These are phyloP conservation scores for Sylvia atricapilla DNA, from an alignment of 2,113 vertebrate genomes.

Conservation along the genomic window DNA sequence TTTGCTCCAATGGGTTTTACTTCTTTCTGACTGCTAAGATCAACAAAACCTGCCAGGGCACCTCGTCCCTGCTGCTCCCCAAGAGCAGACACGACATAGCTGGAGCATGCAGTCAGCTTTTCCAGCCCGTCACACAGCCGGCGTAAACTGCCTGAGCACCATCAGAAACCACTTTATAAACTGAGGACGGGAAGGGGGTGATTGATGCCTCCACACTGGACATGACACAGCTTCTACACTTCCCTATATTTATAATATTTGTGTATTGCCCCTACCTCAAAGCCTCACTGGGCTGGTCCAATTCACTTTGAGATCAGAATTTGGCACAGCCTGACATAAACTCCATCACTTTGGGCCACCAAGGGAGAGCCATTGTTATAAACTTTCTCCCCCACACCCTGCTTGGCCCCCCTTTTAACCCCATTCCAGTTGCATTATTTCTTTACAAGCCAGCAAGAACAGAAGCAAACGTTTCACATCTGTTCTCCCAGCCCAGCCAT, in stretches of 20 bases:
- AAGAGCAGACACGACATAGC: slow-evolving; percentile 30
- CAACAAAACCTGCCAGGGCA: slow-evolving; percentile 35
- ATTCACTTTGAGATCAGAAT: slow-evolving; percentile 34
- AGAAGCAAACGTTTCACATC: slow-evolving; percentile 96
- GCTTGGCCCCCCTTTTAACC: slow-evolving; percentile 29
- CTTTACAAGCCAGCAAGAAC: slow-evolving; percentile 93
- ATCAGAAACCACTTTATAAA: slow-evolving; percentile 67
- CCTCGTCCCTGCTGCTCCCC: background rate
- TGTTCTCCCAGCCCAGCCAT: slow-evolving; percentile 81
- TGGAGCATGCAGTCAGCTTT: slow-evolving; percentile 52
- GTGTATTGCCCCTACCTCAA: slow-evolving; percentile 21
- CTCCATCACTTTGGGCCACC: slow-evolving; percentile 73
- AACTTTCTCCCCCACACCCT: slow-evolving; percentile 55
- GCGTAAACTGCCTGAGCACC: slow-evolving; percentile 53
- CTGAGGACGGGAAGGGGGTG: slow-evolving; percentile 27
- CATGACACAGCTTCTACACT: slow-evolving; percentile 17
- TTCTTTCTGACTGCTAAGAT: background rate
- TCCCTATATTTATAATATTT: slow-evolving; percentile 43
- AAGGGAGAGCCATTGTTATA: slow-evolving; percentile 75
- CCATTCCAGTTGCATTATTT: slow-evolving; percentile 78
- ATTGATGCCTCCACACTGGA: slow-evolving; percentile 56
- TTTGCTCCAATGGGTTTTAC: background rate
- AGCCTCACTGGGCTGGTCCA: background rate
- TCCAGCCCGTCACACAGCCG: slow-evolving; percentile 22
- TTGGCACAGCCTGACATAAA: slow-evolving; percentile 57